Base-by-base conservation (phyloP, 1,140 invertebrate species). In the Heliconius eleuchia region DNA sequence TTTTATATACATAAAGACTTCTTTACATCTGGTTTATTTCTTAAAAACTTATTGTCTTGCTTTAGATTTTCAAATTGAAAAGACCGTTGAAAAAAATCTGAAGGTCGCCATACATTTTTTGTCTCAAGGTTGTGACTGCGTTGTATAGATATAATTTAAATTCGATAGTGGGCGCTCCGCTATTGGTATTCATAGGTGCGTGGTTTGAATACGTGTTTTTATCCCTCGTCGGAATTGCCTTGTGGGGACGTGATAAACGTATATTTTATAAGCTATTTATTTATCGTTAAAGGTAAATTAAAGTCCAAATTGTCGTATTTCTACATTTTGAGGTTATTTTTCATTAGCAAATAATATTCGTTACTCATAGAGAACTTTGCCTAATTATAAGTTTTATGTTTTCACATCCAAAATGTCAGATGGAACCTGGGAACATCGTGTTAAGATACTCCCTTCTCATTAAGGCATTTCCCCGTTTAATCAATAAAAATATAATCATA, bases 161-260 rank as follows among this genome's bases (percentile, higher is more conserved):
- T 92, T 89, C 88, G 88, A 85, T 89, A 84, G 83, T 82, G 83
- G 71, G 75, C 84, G 80, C 81, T 80, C 71, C 55, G 60, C 83
- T 76, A 89, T 92, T 91, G 81, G 89, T 88, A 92, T 92, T 91
- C 90, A 89, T 80, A 81, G 60, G 81, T 80, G 85, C 80, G 85
- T 83, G 77, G 85, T 84, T 89, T 89, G 90, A 88, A 91, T 91
- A 90, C 87, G 87, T 88, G 89, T 91, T 93, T 92, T 91, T 91
- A 90, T 90, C 82, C 84, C 85, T 85, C 83, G 81, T 87, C 82
- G 85, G 90, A 92, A 92, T 91, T 85, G 88, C 87, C 87, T 89
- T 86, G 89, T 83, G 83, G 39, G 80, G 81, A 92, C 91, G 91
- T 93, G 91, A 82, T 75, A 73, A 78, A 74, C 73, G 74, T 46